These are phyloP conservation scores for Sapajus apella DNA, from an alignment of 2,113 vertebrate genomes.

Conservation along the genomic window DNA sequence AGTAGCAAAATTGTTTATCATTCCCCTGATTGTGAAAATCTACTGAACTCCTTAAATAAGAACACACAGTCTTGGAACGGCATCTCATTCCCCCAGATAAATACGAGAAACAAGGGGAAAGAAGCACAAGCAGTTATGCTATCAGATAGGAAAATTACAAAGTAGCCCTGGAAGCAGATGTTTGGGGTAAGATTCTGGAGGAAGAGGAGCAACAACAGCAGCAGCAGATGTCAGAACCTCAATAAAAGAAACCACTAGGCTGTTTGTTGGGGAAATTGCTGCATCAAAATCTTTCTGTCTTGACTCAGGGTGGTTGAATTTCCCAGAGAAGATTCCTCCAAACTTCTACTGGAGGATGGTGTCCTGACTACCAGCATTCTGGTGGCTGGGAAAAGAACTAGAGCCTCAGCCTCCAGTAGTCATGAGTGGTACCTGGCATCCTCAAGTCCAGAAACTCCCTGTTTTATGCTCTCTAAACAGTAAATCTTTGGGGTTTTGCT, in stretches of 20 bases:
- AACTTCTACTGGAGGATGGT: background rate
- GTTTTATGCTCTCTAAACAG: background rate
- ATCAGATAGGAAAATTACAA: constrained; percentile 51
- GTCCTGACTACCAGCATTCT: background rate
- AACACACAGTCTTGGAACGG: constrained; percentile 59
- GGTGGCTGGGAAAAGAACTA: background rate
- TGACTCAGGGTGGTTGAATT: background rate
- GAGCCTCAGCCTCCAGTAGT: background rate
- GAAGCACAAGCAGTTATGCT: constrained; percentile 49
- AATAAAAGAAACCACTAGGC: background rate
- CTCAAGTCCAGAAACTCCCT: background rate
- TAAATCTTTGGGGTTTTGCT: background rate
- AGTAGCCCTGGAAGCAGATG: background rate
- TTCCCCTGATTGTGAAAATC: constrained; percentile 18
- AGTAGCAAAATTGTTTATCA: constrained; percentile 41
- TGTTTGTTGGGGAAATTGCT: background rate
- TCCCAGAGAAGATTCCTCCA: background rate
- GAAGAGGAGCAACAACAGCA: background rate
- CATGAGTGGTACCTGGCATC: background rate
- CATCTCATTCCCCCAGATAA: constrained; percentile 58
- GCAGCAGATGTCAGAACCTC: background rate
- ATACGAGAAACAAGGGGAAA: constrained; percentile 20
- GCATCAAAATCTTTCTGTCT: background rate
- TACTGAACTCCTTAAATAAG: constrained; percentile 2
- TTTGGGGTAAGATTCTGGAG: background rate